These are phyloP conservation scores for Dendroctonus ponderosae DNA, from an alignment of 1,140 invertebrate species.

Conservation along the genomic window DNA sequence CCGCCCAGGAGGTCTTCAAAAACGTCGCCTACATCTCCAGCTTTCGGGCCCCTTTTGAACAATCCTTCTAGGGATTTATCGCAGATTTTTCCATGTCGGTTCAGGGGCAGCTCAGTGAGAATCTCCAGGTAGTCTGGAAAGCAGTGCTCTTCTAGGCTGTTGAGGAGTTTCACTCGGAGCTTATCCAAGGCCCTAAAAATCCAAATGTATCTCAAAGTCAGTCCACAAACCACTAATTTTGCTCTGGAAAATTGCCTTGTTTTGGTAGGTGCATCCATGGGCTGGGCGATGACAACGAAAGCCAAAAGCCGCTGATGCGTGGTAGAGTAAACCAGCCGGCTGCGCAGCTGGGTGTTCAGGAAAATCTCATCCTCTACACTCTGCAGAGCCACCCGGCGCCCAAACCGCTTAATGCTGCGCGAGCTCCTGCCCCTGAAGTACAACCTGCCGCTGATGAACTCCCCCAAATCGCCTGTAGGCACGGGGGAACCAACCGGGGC, in stretches of 20 bases:
- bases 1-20: too few species aligned
- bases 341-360: constrained; percentile 53
- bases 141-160: constrained; percentile 39
- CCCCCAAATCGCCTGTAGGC: constrained; percentile 67
- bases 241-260: too few species aligned
- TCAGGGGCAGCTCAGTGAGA: constrained; percentile 57
- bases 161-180: constrained; percentile 48
- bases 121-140: constrained; percentile 57
- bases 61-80: constrained; percentile 45
- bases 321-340: constrained; percentile 55
- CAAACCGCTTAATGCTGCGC: constrained; percentile 71
- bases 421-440: constrained; percentile 66
- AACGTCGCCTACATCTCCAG: background rate
- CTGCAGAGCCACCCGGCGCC: constrained; percentile 63
- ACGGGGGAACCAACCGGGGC: constrained; percentile 56
- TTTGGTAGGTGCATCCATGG: too few species aligned
- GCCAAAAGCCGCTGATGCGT: constrained; percentile 54
- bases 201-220: too few species aligned
- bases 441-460: constrained; percentile 55
- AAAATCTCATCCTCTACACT: constrained; percentile 59
- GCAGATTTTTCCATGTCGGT: constrained; percentile 60
- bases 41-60: background rate
- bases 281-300: constrained; percentile 51
- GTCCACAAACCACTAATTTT: too few species aligned
- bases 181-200: constrained; percentile 48